Evolutionary conservation across 2,113 vertebrate species (phyloP).

Genomic region (Microtus richardsoni): DNA sequence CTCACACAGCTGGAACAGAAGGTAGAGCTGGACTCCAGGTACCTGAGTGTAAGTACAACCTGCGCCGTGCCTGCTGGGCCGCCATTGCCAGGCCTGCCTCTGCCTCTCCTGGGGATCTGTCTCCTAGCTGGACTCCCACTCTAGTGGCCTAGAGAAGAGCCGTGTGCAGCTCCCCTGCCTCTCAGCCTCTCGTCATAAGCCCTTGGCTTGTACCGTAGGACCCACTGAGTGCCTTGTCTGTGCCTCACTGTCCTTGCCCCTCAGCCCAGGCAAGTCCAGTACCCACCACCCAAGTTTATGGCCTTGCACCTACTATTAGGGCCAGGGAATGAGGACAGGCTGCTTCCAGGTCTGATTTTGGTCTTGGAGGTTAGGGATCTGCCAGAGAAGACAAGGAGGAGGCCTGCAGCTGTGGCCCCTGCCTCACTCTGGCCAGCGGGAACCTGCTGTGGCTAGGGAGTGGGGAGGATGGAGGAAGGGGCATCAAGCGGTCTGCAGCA

Average conservation of each 20-base stretch:
- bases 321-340: background rate
- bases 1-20: constrained; percentile 98
- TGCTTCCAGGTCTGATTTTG: background rate
- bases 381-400: background rate
- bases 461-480: background rate
- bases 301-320: background rate
- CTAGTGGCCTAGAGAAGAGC: background rate
- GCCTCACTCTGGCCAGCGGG: background rate
- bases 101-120: background rate
- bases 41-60: constrained; percentile 93
- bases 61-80: accelerated
- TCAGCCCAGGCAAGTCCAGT: background rate
- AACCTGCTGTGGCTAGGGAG: background rate
- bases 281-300: no score
- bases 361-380: background rate
- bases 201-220: accelerated
- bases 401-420: background rate
- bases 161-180: accelerated
- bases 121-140: background rate
- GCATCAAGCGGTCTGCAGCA: no score
- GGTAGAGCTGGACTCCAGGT: constrained; percentile 97
- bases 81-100: accelerated
- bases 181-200: background rate
- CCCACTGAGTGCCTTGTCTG: accelerated
- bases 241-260: accelerated